These are phyloP conservation scores for Ciconia maguari DNA, from an alignment of 2,113 vertebrate genomes.

Conservation along the genomic window DNA sequence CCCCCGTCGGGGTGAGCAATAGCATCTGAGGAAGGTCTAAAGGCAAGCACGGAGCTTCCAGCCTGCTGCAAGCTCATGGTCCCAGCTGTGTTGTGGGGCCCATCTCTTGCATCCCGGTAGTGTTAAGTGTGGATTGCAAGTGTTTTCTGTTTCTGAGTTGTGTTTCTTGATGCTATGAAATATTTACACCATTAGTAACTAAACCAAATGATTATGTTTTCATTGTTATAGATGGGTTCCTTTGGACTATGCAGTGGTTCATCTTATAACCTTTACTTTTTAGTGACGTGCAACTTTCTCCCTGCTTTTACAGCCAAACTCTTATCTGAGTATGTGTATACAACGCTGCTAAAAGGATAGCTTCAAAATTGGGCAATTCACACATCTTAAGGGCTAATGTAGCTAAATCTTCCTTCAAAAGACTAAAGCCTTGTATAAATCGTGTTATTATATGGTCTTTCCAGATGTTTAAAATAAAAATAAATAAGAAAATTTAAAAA, in stretches of 20 bases:
- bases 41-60: neutral
- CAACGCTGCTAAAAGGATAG: neutral
- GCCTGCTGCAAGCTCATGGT: rapidly evolving
- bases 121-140: too few species aligned
- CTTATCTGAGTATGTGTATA: neutral
- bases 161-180: neutral
- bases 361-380: neutral
- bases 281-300: neutral
- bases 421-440: constrained; percentile 15
- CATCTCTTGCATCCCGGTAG: neutral
- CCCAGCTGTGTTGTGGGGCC: too few species aligned
- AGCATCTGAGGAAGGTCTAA: neutral
- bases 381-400: neutral
- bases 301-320: neutral
- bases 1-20: neutral
- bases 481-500: neutral
- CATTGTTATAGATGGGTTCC: neutral
- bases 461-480: neutral
- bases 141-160: neutral
- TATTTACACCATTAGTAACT: neutral
- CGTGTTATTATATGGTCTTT: neutral
- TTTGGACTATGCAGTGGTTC: neutral
- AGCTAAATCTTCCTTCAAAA: neutral
- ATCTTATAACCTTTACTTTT: neutral
- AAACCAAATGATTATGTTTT: neutral